Evolutionary conservation across 2,113 vertebrate species (phyloP).

Genomic region (Neopipo cinnamomea): DNA sequence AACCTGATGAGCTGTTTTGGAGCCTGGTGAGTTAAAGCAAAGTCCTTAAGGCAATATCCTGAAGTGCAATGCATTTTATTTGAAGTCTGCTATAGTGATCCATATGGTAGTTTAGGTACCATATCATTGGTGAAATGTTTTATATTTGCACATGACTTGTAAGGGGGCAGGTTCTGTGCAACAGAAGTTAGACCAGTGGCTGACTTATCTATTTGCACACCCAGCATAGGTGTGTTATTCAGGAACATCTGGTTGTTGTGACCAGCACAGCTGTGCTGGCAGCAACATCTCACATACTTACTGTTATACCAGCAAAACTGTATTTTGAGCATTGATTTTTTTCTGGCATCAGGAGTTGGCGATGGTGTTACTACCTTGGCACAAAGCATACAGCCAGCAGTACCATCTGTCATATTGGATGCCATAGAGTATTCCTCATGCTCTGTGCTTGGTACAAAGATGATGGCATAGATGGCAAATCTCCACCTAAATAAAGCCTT

Average conservation of each 20-base stretch:
- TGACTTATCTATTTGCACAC: not conserved
- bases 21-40: not conserved
- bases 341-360: not conserved
- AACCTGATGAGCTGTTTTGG: not conserved
- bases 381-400: not conserved
- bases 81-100: not conserved
- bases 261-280: not conserved
- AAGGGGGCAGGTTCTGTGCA: not conserved
- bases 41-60: not conserved
- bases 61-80: not conserved
- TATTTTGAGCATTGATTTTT: not conserved
- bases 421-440: not conserved
- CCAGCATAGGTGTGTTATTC: not conserved
- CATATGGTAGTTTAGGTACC: not conserved
- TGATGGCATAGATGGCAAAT: not conserved
- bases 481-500: not conserved
- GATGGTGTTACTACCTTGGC: not conserved
- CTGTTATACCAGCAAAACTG: accelerated
- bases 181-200: not conserved
- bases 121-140: not conserved
- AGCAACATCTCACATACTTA: not conserved
- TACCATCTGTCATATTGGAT: not conserved
- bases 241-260: not conserved
- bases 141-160: not conserved
- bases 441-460: not conserved